Conservation (phyloP, 1,140 invertebrate species). For the Epicauta chinensis region DNA sequence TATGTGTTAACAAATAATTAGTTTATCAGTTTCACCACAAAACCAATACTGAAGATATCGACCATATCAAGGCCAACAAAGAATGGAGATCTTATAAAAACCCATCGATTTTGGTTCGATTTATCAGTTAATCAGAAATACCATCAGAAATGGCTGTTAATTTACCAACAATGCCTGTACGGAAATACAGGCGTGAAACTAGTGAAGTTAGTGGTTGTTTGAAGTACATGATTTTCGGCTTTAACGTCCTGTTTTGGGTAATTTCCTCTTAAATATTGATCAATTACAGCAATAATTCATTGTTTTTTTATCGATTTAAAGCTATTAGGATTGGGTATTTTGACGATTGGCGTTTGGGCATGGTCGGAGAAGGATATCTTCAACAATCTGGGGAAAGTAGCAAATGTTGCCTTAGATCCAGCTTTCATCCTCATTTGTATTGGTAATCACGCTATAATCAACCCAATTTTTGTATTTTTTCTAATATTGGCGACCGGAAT, state of each 20-base stretch:
- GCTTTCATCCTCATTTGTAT: conserved; percentile 91
- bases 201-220: conserved; percentile 95
- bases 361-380: conserved; percentile 97
- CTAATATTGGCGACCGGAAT: conserved; percentile 17
- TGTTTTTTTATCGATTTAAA: conserved; percentile 49
- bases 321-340: conserved; percentile 77
- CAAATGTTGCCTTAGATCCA: conserved; percentile 87
- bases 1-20: no score
- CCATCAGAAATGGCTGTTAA: conserved; percentile 40
- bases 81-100: no score
- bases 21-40: no score
- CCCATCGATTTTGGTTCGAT: no score
- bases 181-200: conserved; percentile 76
- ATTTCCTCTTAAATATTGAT: conserved; percentile 43
- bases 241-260: conserved; percentile 97
- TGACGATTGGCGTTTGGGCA: conserved; percentile 91
- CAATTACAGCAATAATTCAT: not conserved
- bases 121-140: no score
- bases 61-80: no score
- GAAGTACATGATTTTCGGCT: conserved; percentile 95
- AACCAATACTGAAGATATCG: no score
- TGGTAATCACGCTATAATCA: conserved; percentile 51
- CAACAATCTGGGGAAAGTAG: conserved; percentile 82
- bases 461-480: not conserved
- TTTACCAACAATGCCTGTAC: conserved; percentile 49